phyloP scores from a whole-genome alignment of 2,888 invertebrate species.

The Laspeyria flexula region DNA sequence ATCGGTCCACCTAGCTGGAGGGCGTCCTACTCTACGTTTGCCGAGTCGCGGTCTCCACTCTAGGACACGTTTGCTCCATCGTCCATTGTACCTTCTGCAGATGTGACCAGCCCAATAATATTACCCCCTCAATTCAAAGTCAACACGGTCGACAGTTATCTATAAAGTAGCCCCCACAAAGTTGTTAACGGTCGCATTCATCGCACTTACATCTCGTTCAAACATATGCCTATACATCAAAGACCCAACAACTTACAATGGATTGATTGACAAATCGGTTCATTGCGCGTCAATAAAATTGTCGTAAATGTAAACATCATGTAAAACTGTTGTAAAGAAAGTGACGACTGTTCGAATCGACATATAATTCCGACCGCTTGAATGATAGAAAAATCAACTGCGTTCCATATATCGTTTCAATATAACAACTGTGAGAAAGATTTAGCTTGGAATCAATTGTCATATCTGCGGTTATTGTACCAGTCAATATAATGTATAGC shows the following conservation, averaged over 20 bases:
- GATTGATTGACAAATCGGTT: slow-evolving; percentile 31
- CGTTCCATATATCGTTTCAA: slow-evolving; percentile 12
- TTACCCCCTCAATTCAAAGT: background rate
- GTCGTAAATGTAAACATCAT: slow-evolving; percentile 32
- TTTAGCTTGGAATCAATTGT: slow-evolving; percentile 15
- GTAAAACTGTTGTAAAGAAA: slow-evolving; percentile 27
- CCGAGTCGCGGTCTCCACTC: too few species aligned
- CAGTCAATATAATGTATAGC: slow-evolving; percentile 37
- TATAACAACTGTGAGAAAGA: slow-evolving; percentile 47
- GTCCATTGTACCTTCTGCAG: too few species aligned
- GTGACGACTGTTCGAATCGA: slow-evolving; percentile 1
- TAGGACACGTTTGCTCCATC: too few species aligned
- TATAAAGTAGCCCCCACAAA: slow-evolving; percentile 18
- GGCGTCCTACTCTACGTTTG: too few species aligned
- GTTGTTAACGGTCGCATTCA: slow-evolving; percentile 12
- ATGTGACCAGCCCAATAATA: too few species aligned
- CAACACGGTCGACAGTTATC: background rate
- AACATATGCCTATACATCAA: slow-evolving; percentile 5
- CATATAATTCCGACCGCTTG: slow-evolving; percentile 11
- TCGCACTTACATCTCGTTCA: slow-evolving; percentile 12
- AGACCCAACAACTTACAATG: slow-evolving; percentile 5
- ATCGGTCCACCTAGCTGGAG: too few species aligned
- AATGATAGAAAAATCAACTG: slow-evolving; percentile 14
- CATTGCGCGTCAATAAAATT: slow-evolving; percentile 24
- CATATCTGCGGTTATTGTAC: slow-evolving; percentile 32